These are phyloP conservation scores for Vireo altiloquus DNA, from an alignment of 2,113 vertebrate genomes.

Conservation along the genomic window DNA sequence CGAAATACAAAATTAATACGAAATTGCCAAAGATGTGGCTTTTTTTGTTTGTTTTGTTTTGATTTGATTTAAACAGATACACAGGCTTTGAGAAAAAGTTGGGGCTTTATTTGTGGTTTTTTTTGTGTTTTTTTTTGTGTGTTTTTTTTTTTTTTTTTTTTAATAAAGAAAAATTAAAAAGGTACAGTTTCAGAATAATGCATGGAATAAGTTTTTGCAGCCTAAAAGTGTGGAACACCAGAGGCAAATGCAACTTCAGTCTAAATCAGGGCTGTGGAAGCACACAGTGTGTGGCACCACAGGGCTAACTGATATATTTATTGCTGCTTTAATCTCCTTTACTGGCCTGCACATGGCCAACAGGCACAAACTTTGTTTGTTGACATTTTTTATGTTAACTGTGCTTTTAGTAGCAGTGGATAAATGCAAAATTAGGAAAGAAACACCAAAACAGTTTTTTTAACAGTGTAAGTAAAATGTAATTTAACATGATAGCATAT, in stretches of 20 bases:
- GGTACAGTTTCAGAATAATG: background rate
- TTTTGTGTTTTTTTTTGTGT: too few species aligned
- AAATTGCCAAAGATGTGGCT: background rate
- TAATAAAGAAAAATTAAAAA: background rate
- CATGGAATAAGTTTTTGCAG: background rate
- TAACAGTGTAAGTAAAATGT: background rate
- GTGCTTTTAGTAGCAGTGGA: background rate
- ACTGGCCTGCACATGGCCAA: background rate
- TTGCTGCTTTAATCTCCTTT: background rate
- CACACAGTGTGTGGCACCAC: background rate
- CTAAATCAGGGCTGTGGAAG: background rate
- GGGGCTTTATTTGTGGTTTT: too few species aligned
- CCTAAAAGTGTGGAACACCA: background rate
- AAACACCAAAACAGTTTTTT: background rate
- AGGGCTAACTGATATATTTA: background rate
- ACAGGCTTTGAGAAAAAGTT: background rate
- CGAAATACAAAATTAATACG: background rate
- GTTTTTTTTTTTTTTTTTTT: background rate
- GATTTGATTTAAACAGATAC: background rate
- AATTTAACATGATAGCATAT: background rate
- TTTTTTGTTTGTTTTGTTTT: background rate
- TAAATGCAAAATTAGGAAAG: background rate
- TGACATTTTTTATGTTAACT: background rate
- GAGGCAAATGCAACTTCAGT: background rate
- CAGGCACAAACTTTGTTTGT: background rate